Conservation (phyloP, 2,113 vertebrate species). For the Ciconia stormi region DNA sequence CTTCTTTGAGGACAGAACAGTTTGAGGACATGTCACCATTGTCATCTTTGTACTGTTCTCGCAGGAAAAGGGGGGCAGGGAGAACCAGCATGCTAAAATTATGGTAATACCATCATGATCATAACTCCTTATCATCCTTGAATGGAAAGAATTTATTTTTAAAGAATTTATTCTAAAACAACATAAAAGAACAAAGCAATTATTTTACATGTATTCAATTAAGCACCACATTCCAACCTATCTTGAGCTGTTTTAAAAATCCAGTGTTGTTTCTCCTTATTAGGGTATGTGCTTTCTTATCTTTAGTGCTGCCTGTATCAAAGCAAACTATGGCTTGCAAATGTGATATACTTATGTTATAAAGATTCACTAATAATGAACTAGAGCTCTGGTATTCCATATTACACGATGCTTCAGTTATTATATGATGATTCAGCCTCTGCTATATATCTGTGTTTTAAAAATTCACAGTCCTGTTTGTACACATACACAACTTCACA, state of each 20-base stretch:
- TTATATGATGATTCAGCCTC: background rate
- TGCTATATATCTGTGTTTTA: background rate
- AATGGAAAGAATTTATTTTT: constrained; percentile 44
- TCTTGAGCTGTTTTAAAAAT: constrained; percentile 6
- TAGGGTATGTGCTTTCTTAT: constrained; percentile 52
- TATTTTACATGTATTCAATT: constrained; percentile 50
- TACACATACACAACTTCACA: background rate
- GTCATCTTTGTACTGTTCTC: background rate
- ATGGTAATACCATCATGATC: background rate
- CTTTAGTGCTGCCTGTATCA: background rate
- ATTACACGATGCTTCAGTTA: background rate
- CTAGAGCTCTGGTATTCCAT: background rate
- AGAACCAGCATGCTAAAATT: background rate
- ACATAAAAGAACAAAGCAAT: constrained; percentile 36
- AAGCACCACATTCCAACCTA: constrained; percentile 53
- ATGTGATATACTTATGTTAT: background rate
- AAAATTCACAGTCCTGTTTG: background rate
- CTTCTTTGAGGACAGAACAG: background rate
- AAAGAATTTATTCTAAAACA: constrained; percentile 24
- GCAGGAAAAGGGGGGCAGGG: background rate
- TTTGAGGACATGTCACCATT: background rate
- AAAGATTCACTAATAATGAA: background rate
- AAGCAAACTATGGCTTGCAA: background rate
- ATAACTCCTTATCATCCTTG: constrained; percentile 5
- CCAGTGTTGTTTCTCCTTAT: constrained; percentile 56